Base-by-base conservation (phyloP, 2,888 invertebrate genomes). In the Andrena bicolor region DNA sequence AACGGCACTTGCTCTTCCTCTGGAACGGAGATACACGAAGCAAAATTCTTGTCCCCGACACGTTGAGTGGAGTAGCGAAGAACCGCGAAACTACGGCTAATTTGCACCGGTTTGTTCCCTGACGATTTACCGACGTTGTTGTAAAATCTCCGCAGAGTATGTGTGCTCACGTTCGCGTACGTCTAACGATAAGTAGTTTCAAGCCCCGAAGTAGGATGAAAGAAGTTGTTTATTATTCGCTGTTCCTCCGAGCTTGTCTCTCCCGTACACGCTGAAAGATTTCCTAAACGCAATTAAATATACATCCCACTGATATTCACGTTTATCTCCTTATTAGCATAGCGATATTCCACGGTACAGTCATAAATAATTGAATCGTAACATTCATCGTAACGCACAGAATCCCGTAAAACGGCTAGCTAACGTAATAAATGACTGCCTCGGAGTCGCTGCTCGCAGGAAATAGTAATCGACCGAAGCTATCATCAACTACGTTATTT, bases 61-160 rank as follows among this genome's bases (percentile, higher is more conserved):
- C 56, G 58, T 16, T 41, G 73, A 79, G 49, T 74, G 58, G 71
- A 51, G 73, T 81, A 75, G 79, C 86, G 78, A 84, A 85, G 82
- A 84, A 84, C 80, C 60, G 70, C 79, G 56, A 41, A 65, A 73
- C 82, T 53, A 49, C 70, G 73, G 78, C 75, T 86, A 83, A 88
- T 89, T 88, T 80, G 73, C 72, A 69, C 69, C 41, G 65, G 74
- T 72, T 70, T 65, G 70, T 73, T 53, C 58, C n/a, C 66, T 77
- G 78, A 61, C 70, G 65, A 86, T 77, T 76, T 70, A 41, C 56
- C 23, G 68, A 48, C 70, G 64, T 41, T 60, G 70, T 32, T 23
- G 26, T n/a, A 3, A 6, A 10, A 0, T n/a, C 53, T 41, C n/a
- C 51, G 69, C 30, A 16, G 65, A 16, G 48, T 23, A 28, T 16